These are phyloP conservation scores for roundworm (Caenorhabditis elegans) DNA, from an alignment of 1,140 invertebrate species.

Conservation along the genomic window DNA sequence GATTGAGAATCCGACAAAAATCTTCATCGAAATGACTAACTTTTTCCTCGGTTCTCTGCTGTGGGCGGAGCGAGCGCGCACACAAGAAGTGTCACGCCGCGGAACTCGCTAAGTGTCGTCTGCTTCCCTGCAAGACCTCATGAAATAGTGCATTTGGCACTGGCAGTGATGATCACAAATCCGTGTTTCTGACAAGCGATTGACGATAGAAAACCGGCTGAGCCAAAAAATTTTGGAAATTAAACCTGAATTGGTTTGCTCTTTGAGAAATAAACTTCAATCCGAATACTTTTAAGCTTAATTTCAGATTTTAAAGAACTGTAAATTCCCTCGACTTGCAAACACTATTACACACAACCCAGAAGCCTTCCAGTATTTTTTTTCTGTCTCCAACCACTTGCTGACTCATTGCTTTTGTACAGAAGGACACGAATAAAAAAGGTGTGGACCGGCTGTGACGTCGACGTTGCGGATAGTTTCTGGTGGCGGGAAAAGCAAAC, in stretches of 20 bases:
- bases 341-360: too few relatives aligned
- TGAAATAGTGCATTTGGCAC: not conserved
- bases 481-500: slow-evolving; percentile 9
- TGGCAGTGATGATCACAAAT: slow-evolving; percentile 17
- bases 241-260: too few relatives aligned
- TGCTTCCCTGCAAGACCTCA: not conserved
- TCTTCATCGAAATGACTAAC: too few relatives aligned
- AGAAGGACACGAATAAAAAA: not conserved
- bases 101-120: not conserved
- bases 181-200: slow-evolving; percentile 29
- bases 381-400: not conserved
- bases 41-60: too few relatives aligned
- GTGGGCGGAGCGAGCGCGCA: not conserved
- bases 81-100: not conserved
- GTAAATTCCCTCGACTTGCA: too few relatives aligned
- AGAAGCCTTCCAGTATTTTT: not conserved
- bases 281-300: too few relatives aligned
- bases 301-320: too few relatives aligned
- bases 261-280: too few relatives aligned
- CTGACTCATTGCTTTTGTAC: not conserved
- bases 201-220: slow-evolving; percentile 18
- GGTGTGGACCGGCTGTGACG: slow-evolving; percentile 18
- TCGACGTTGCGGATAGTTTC: not conserved
- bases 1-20: too few relatives aligned
- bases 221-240: not conserved